A percentile compares a stretch with the other conserved stretches of the same genome.
Evolutionary conservation across 2,113 vertebrate species (phyloP).

Genomic region (Illadopsis cleaveri): DNA sequence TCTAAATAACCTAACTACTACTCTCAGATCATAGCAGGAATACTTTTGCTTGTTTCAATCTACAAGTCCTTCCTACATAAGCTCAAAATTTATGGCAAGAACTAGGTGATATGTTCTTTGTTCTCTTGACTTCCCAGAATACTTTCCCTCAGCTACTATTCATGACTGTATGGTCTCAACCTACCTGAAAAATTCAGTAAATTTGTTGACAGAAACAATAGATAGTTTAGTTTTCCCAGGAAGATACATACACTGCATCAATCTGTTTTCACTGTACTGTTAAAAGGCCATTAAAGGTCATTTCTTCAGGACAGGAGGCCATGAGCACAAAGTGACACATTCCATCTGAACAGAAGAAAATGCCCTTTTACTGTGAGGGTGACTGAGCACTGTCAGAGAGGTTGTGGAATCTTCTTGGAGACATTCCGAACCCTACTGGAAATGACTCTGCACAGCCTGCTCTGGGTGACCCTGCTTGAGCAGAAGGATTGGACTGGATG

Average conservation of each 20-base stretch:
- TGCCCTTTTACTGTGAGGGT: neutral
- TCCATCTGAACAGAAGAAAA: neutral
- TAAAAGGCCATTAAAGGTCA: neutral
- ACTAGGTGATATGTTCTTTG: neutral
- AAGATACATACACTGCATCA: neutral
- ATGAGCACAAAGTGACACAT: neutral
- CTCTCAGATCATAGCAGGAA: neutral
- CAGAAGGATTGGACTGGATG: neutral
- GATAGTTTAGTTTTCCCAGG: neutral
- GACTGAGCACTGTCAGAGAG: neutral
- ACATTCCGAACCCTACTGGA: neutral
- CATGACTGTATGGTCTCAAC: neutral
- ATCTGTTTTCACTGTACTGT: neutral
- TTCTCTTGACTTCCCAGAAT: neutral
- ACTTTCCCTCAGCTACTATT: neutral
- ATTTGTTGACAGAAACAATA: neutral
- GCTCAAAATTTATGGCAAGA: neutral
- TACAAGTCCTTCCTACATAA: neutral
- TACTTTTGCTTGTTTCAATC: slow-evolving; percentile 11
- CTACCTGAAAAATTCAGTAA: neutral
- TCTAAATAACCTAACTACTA: slow-evolving; percentile 18
- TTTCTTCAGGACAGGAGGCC: neutral
- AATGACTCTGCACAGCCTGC: neutral
- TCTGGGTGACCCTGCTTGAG: neutral
- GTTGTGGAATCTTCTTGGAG: neutral